Evolutionary conservation across 2,797 vertebrate species (phyloP), one percentile per base, ranked within the genome.

Genomic region (Sitta carolinensis): DNA sequence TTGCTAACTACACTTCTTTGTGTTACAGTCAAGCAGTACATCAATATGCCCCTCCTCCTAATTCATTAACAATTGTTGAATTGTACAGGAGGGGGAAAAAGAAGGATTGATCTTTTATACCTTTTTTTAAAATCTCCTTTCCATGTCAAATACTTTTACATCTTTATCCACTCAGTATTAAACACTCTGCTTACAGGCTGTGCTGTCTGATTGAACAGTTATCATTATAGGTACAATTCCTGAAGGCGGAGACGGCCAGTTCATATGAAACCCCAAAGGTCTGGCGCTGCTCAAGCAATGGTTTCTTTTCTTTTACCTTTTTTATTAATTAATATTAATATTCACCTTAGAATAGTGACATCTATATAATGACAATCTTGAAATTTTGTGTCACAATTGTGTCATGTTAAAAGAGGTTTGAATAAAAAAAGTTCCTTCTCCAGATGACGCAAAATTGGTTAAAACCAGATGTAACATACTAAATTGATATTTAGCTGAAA

Each of bases 41-140:
- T 99, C 99, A 99, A 98, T 98, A 98, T 98, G 98, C 98, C 97
- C 98, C 98, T 98, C 98, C 98, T 98, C 98, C 98, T 98, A 98
- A 99, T 99, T 99, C 99, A 99, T 99, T 99, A 99, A 98, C 98
- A 98, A 98, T 99, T 99, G 98, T 98, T 98, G 98, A 98, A 98
- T 98, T 97, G 98, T 94, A 98, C 98, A 98, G 97, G 97, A 95
- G 94, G 59, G 90, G 70, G 58, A 72, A 83, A 94, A 96, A 94
- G 82, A 93, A 88, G 95, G 97, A 96, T 95, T 97, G 93, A 97
- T 97, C 95, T 96, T 93, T 96, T 96, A 86, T 94, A 95, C 81
- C 54, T 89, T 82, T 70, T 87, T 66, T 38, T 30, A 8, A 3
- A 38, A 63, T 69, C 64, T 20, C 58, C 95, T 90, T 91, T 83